These are phyloP conservation scores for Chloromyia formosa DNA, from an alignment of 2,888 invertebrate species.

Conservation along the genomic window DNA sequence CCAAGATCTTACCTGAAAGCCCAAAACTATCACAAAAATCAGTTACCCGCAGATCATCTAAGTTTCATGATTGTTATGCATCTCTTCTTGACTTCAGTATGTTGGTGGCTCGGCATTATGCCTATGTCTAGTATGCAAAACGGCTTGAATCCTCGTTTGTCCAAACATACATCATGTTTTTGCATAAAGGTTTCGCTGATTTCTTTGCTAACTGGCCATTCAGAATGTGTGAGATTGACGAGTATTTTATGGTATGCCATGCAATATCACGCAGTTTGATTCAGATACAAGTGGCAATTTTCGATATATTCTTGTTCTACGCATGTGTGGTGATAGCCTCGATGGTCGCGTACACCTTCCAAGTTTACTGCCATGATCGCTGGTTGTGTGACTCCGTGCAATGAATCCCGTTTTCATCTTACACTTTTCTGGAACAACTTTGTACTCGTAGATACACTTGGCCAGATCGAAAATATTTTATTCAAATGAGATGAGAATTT, in stretches of 20 bases:
- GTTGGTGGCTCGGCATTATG: too few relatives aligned
- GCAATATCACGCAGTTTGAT: slow-evolving; percentile 34
- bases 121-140: too few relatives aligned
- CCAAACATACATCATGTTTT: slow-evolving; percentile 48
- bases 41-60: too few relatives aligned
- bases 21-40: too few relatives aligned
- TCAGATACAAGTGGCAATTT: slow-evolving; percentile 28
- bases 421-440: slow-evolving; percentile 16
- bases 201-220: slow-evolving; percentile 43
- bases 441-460: slow-evolving; percentile 24
- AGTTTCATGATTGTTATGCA: too few relatives aligned
- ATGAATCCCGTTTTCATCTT: slow-evolving; percentile 22
- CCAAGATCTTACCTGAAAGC: too few relatives aligned
- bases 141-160: background rate
- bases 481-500: slow-evolving; percentile 49
- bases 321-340: background rate
- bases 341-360: background rate
- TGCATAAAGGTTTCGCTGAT: slow-evolving; percentile 47
- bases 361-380: background rate
- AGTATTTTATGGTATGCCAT: slow-evolving; percentile 31
- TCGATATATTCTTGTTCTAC: slow-evolving; percentile 26
- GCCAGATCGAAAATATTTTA: slow-evolving; percentile 45
- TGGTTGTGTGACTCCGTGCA: background rate
- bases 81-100: too few relatives aligned
- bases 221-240: slow-evolving; percentile 43